Base-by-base conservation (phyloP, 2,888 invertebrate species). In the Caenorhabditis becei region DNA sequence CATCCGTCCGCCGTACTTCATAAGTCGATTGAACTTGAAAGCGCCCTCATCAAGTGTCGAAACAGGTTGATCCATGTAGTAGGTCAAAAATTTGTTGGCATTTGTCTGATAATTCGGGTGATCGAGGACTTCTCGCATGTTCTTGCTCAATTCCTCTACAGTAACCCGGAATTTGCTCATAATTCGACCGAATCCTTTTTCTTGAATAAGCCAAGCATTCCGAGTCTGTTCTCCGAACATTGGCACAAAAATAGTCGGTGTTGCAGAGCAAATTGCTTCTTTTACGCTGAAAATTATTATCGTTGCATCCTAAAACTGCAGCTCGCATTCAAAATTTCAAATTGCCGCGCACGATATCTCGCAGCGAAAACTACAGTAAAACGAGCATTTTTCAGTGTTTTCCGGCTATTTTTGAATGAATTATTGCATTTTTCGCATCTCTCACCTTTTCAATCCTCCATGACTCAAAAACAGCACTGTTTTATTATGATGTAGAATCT, bases 371-470 rank as follows among this genome's bases (percentile, higher is more conserved):
- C 32, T 32, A 7, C 10, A 10, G 32, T 7, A 32, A 32, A 32
- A 32, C n/a, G n/a, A n/a, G n/a, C n/a, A n/a, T n/a, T n/a, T n/a
- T n/a, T n/a, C n/a, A n/a, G n/a, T n/a, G n/a, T n/a, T n/a, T n/a
- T n/a, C n/a, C n/a, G n/a, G n/a, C n/a, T n/a, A n/a, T n/a, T n/a
- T n/a, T n/a, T n/a, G n/a, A n/a, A n/a, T n/a, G n/a, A n/a, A n/a
- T n/a, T n/a, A n/a, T n/a, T n/a, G n/a, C 7, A 37, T n/a, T 16
- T 49, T 49, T 18, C 32, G 32, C 32, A 16, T 37, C 41, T 69
- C 66, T n/a, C 3, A 71, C 77, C 81, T 81, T 28, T 81, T 81
- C 20, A 81, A 24, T 1, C 81, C 81, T n/a, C 81, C 81, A 24
- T 81, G 81, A 59, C 81, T 81, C 44, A 77, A 41, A 72, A 81